Evolutionary conservation across 2,797 vertebrate genomes (phyloP).

Genomic region (Harpagifer antarcticus): DNA sequence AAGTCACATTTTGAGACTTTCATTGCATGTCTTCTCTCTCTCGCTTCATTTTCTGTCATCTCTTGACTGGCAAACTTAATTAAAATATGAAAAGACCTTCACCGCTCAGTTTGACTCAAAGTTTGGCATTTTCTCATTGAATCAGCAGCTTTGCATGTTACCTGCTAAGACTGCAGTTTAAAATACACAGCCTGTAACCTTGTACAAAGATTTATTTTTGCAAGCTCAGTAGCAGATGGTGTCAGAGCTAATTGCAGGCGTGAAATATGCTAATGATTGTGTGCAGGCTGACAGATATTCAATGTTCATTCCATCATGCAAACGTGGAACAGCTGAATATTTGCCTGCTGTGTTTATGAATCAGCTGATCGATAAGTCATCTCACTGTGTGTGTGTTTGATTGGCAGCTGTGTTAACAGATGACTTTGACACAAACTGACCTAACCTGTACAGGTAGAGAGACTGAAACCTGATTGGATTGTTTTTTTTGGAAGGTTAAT

Average conservation of each 20-base stretch:
- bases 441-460: no score
- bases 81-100: no score
- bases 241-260: slow-evolving; percentile 78
- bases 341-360: slow-evolving; percentile 74
- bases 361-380: slow-evolving; percentile 70
- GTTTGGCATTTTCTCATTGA: slow-evolving; percentile 47
- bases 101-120: not conserved
- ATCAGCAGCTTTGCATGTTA: slow-evolving; percentile 62
- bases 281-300: slow-evolving; percentile 74
- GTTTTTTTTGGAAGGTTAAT: no score
- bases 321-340: slow-evolving; percentile 72
- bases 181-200: slow-evolving; percentile 57
- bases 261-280: slow-evolving; percentile 75
- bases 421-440: no score
- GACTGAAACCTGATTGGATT: no score
- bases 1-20: not conserved
- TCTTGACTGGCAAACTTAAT: not conserved
- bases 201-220: slow-evolving; percentile 72
- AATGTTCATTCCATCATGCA: slow-evolving; percentile 78
- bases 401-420: no score
- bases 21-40: not conserved
- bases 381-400: not conserved
- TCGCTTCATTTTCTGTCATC: not conserved
- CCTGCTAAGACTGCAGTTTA: slow-evolving; percentile 68
- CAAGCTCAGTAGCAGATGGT: slow-evolving; percentile 76